These are phyloP conservation scores for Helobdella robusta DNA, from an alignment of 2,888 invertebrate genomes.

Conservation along the genomic window DNA sequence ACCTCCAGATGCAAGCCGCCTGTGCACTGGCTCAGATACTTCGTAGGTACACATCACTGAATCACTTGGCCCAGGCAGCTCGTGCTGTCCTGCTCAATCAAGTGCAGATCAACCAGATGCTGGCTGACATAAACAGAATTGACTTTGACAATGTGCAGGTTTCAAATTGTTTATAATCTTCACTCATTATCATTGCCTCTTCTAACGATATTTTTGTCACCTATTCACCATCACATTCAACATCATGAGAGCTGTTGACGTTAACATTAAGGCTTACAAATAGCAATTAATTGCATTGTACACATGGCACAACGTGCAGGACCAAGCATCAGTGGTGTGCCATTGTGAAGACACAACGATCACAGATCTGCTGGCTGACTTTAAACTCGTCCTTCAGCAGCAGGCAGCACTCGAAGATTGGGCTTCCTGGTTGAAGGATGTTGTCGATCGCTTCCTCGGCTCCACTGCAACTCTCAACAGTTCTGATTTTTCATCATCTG, in stretches of 20 bases:
- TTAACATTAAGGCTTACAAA: no score
- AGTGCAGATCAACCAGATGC: conserved; percentile 89
- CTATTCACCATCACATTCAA: no score
- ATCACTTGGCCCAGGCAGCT: conserved; percentile 90
- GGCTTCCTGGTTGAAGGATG: conserved; percentile 91
- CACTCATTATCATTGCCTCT: background rate
- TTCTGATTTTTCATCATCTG: conserved; percentile 48
- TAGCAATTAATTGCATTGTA: no score
- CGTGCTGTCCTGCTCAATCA: conserved; percentile 88
- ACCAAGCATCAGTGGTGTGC: conserved; percentile 91
- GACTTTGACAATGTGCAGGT: conserved; percentile 90
- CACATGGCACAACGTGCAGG: conserved; percentile 38
- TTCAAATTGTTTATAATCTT: background rate
- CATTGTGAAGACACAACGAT: conserved; percentile 80
- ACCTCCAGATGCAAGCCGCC: conserved; percentile 61
- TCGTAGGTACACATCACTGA: conserved; percentile 87
- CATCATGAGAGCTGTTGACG: no score
- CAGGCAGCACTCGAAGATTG: conserved; percentile 90
- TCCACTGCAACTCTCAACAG: conserved; percentile 64
- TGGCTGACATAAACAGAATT: conserved; percentile 87
- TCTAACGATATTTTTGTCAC: background rate
- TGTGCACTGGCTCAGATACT: conserved; percentile 86
- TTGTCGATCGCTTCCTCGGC: conserved; percentile 78
- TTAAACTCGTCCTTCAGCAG: conserved; percentile 59
- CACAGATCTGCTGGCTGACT: conserved; percentile 78